phyloP scores from a whole-genome alignment of 2,888 invertebrate species.

The Seira ritae region DNA sequence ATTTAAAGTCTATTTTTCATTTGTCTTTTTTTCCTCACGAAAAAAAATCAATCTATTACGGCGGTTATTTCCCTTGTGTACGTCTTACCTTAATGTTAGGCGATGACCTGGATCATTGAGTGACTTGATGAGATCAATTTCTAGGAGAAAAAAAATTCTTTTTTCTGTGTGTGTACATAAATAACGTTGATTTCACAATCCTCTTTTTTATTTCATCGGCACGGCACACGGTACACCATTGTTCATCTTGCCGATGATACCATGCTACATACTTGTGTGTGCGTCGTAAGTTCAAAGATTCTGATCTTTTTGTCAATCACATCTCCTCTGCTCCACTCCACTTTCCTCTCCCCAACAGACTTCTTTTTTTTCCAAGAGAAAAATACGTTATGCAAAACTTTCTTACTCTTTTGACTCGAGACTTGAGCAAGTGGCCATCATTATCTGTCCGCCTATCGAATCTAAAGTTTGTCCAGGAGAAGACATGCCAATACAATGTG shows the following conservation, averaged over 20 bases:
- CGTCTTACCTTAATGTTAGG: neutral
- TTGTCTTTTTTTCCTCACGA: neutral
- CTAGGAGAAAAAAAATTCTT: neutral
- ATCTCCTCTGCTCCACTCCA: neutral
- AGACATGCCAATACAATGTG: neutral
- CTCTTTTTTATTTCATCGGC: neutral
- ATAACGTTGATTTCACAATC: neutral
- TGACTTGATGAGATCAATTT: neutral
- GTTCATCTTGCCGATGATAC: neutral
- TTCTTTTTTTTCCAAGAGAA: neutral
- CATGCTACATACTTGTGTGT: no score
- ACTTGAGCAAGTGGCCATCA: constrained; percentile 33
- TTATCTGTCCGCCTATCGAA: constrained; percentile 41
- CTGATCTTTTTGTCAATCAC: neutral
- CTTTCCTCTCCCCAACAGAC: neutral
- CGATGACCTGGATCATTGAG: neutral
- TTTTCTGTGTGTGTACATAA: neutral
- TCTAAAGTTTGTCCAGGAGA: neutral
- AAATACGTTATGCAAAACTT: neutral
- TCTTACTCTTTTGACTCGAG: neutral
- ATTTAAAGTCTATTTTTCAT: neutral
- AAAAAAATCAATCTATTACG: neutral
- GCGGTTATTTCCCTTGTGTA: neutral
- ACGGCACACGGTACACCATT: neutral
- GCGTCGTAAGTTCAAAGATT: neutral